These are phyloP conservation scores for Saccostrea glomerata DNA, from an alignment of 1,140 invertebrate species.

Conservation along the genomic window DNA sequence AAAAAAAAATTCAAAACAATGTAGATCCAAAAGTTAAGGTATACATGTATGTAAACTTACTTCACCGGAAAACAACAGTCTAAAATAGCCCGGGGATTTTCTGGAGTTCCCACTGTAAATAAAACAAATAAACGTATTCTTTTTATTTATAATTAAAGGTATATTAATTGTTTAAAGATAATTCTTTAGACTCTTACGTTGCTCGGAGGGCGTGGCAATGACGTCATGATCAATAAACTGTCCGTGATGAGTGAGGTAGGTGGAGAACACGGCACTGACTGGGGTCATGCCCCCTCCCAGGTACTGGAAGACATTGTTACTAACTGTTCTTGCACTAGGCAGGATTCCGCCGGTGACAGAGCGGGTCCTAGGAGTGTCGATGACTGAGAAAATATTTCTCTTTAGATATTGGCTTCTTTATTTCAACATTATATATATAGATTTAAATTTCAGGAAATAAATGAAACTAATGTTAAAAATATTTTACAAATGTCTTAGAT, in stretches of 20 bases:
- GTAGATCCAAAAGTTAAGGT: no score
- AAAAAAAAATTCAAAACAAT: no score
- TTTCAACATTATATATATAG: no score
- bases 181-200: background rate
- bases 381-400: background rate
- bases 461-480: no score
- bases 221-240: slow-evolving; percentile 12
- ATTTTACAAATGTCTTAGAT: no score
- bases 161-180: no score
- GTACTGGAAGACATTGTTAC: background rate
- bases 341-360: background rate
- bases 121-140: no score
- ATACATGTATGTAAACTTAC: background rate
- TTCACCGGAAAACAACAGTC: background rate
- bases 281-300: background rate
- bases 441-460: no score
- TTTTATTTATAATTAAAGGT: no score
- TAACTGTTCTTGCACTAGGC: background rate
- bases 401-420: no score
- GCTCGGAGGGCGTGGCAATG: background rate
- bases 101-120: background rate
- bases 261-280: background rate
- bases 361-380: background rate
- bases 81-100: background rate
- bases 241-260: background rate